Evolutionary conservation across 2,113 vertebrate species (phyloP).

Genomic region (Carassius carassius): DNA sequence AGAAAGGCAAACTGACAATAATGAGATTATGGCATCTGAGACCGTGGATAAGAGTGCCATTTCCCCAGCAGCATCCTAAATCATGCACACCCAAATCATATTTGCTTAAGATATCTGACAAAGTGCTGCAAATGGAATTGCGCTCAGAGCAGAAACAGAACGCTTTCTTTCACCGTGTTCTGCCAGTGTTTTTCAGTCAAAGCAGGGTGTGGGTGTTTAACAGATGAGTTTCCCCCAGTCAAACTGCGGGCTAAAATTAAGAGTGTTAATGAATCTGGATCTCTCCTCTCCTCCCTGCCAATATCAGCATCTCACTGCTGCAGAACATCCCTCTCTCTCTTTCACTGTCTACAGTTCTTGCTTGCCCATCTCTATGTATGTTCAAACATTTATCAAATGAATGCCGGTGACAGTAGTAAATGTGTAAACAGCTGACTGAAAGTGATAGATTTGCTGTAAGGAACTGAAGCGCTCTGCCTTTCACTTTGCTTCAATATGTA

Average conservation of each 20-base stretch:
- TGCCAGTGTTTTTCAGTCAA: conserved; percentile 17
- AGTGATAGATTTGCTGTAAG: neutral
- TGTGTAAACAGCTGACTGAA: neutral
- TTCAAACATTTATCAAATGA: conserved; percentile 11
- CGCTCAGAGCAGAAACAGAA: conserved; percentile 13
- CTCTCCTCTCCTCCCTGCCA: conserved; percentile 21
- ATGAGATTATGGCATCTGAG: conserved; percentile 55
- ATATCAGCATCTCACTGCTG: neutral
- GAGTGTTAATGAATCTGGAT: conserved; percentile 48
- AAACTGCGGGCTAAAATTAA: conserved; percentile 49
- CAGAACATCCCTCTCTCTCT: neutral
- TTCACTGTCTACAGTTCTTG: neutral
- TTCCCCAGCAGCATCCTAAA: conserved; percentile 45
- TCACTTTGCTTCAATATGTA: neutral
- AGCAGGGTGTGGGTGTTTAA: conserved; percentile 25
- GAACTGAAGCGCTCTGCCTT: neutral
- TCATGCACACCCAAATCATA: conserved; percentile 44
- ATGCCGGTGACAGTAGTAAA: neutral
- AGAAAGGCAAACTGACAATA: conserved; percentile 51
- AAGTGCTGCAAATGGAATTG: conserved; percentile 23
- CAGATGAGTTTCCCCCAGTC: conserved; percentile 28
- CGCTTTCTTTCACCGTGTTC: neutral
- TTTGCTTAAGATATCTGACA: conserved; percentile 52
- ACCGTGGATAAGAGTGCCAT: conserved; percentile 44
- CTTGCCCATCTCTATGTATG: neutral